Percentiles rank a stretch among this genome's conserved stretches.
phyloP scores from a whole-genome alignment of 2,797 vertebrate genomes.

The Epinephelus awoara region DNA sequence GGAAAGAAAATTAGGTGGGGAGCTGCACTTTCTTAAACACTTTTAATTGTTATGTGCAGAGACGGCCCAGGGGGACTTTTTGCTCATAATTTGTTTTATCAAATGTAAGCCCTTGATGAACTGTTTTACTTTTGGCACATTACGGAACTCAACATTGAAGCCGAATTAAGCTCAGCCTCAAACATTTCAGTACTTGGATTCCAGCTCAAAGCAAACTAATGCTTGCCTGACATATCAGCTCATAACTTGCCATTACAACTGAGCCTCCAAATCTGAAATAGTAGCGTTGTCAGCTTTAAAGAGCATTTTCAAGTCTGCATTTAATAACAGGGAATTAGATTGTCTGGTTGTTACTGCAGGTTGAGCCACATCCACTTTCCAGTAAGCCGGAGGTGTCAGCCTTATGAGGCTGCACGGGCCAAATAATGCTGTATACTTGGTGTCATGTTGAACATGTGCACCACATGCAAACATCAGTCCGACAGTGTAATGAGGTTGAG shows the following conservation, averaged over 20 bases:
- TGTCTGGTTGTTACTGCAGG: constrained; percentile 60
- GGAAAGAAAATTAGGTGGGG: constrained; percentile 25
- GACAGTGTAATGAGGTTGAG: constrained; percentile 52
- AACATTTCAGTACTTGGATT: constrained; percentile 36
- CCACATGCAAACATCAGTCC: constrained; percentile 56
- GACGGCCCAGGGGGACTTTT: background rate
- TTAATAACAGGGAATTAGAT: constrained; percentile 71
- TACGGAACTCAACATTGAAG: constrained; percentile 28
- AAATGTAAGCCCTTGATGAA: constrained; percentile 34
- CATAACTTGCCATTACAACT: constrained; percentile 49
- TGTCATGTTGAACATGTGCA: constrained; percentile 55
- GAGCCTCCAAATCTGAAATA: constrained; percentile 54
- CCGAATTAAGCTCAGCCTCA: constrained; percentile 7
- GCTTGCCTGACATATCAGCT: constrained; percentile 39
- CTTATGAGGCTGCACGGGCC: constrained; percentile 31
- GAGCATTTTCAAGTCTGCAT: constrained; percentile 55
- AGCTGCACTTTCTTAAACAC: constrained; percentile 32
- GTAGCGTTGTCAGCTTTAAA: constrained; percentile 52
- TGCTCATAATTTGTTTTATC: constrained; percentile 36
- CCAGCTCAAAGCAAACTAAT: constrained; percentile 16
- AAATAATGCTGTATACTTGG: constrained; percentile 38
- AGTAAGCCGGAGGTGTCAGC: constrained; percentile 41
- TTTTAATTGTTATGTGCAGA: constrained; percentile 43
- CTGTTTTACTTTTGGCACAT: constrained; percentile 29
- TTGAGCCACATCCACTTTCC: constrained; percentile 62